Evolutionary conservation across 23 tunicate species (phyloP).

Genomic region (Pegea sp.): DNA sequence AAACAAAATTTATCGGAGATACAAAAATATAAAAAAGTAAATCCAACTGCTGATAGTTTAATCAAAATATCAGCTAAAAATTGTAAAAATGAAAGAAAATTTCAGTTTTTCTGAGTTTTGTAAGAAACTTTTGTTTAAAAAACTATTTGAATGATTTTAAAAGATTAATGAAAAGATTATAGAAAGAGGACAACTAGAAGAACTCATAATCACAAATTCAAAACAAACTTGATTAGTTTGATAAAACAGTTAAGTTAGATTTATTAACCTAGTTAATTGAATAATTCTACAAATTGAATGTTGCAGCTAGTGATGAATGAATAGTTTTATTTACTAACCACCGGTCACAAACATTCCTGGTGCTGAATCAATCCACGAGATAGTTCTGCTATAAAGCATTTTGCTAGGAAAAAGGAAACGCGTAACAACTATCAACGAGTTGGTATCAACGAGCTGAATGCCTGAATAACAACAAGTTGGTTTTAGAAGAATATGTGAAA

Average conservation of each 20-base stretch:
- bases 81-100: too few species aligned
- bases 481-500: too few species aligned
- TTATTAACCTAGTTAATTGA: not conserved
- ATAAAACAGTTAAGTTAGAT: not conserved
- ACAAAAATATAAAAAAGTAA: too few species aligned
- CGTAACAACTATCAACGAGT: slow-evolving; percentile 15
- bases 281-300: not conserved
- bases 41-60: too few species aligned
- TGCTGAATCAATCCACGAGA: slow-evolving; percentile 84
- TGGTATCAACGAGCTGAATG: slow-evolving; percentile 45
- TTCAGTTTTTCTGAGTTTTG: too few species aligned
- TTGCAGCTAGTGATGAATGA: not conserved
- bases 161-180: not conserved
- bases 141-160: not conserved
- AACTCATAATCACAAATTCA: not conserved
- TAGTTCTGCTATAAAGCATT: slow-evolving; percentile 29
- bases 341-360: slow-evolving; percentile 96
- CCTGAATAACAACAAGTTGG: too few species aligned
- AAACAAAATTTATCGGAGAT: too few species aligned
- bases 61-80: too few species aligned
- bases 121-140: too few species aligned
- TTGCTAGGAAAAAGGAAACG: slow-evolving; percentile 34
- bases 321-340: slow-evolving; percentile 6
- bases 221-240: not conserved
- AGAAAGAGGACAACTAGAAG: not conserved